Evolutionary conservation across 2,113 vertebrate genomes (phyloP).

Genomic region (Phocoena phocoena): DNA sequence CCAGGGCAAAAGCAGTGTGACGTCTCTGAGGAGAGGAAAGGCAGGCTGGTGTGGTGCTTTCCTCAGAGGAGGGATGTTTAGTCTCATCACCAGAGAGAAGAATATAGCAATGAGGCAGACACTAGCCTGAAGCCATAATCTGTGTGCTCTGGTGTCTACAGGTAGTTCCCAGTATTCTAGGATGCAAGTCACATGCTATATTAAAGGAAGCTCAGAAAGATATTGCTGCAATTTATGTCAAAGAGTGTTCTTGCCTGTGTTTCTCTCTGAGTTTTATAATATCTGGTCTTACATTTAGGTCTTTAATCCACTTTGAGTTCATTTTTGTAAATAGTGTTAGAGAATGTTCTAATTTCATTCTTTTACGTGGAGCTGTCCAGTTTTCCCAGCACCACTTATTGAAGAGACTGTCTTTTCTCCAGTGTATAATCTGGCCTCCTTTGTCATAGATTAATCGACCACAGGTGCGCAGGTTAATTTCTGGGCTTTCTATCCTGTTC

Average conservation of each 20-base stretch:
- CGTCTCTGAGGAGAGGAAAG: fast-evolving
- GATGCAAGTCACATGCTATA: fast-evolving
- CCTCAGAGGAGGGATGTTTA: neutral
- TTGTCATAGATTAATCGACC: neutral
- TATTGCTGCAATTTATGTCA: neutral
- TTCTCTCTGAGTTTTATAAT: neutral
- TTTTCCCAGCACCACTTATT: neutral
- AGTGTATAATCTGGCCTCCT: neutral
- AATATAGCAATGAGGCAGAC: fast-evolving
- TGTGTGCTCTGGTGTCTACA: fast-evolving
- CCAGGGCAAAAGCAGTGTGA: too few species aligned
- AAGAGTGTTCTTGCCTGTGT: neutral
- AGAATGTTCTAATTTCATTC: neutral
- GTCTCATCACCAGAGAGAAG: neutral
- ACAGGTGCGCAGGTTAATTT: neutral
- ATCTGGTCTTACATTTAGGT: neutral
- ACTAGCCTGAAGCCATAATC: fast-evolving
- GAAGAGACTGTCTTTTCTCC: neutral
- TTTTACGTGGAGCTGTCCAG: too few species aligned
- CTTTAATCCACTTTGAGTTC: neutral
- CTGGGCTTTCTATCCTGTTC: neutral
- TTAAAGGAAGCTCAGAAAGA: neutral
- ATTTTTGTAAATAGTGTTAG: neutral
- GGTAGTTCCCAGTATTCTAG: neutral
- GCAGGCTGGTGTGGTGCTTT: neutral